phyloP scores from a whole-genome alignment of 2,113 vertebrate species.

The Mungos mungo region DNA sequence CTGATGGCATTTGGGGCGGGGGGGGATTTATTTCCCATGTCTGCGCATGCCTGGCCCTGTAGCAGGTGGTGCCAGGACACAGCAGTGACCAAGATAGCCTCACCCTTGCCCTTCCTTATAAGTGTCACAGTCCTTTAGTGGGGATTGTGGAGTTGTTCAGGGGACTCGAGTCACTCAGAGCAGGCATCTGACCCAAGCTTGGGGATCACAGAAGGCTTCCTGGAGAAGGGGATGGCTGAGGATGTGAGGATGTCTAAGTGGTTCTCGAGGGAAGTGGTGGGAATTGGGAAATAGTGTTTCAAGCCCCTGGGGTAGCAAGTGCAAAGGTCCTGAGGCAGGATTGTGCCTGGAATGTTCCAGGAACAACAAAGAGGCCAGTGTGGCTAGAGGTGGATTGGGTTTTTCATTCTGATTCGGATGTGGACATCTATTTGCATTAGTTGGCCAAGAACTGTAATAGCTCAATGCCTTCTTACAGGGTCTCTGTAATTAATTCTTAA shows the following conservation, averaged over 20 bases:
- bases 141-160: neutral
- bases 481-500: neutral
- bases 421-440: neutral
- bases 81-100: neutral
- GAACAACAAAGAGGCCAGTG: neutral
- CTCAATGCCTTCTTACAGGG: neutral
- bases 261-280: neutral
- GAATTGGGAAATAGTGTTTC: neutral
- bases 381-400: neutral
- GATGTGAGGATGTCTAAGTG: neutral
- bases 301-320: neutral
- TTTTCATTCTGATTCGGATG: neutral
- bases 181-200: neutral
- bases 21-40: neutral
- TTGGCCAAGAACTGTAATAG: neutral
- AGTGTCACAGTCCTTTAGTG: neutral
- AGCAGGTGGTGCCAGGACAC: neutral
- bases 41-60: neutral
- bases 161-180: neutral
- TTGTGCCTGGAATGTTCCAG: neutral
- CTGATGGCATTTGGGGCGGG: neutral
- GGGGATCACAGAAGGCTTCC: neutral
- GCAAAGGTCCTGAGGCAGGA: slow-evolving; percentile 11
- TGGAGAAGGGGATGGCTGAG: neutral
- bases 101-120: neutral